Base-by-base conservation (phyloP, 2,113 vertebrate genomes). In the Pygoscelis adeliae region DNA sequence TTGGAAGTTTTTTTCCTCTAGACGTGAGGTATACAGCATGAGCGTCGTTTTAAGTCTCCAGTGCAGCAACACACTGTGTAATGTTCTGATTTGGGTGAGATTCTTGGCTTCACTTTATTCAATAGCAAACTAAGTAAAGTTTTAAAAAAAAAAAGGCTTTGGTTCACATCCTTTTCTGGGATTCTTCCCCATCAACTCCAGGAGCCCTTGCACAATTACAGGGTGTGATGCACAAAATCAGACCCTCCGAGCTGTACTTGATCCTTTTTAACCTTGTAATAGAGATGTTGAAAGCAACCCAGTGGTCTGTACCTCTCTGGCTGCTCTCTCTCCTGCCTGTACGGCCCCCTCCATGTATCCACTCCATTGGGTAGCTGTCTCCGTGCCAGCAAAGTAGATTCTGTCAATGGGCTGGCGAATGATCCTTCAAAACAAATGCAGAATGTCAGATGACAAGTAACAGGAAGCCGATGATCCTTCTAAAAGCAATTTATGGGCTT, bases 321-420 rank as follows among this genome's bases (percentile, higher is more conserved):
- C 99, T 87, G 98, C 98, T 83, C 99, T 97, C 74, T 99, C 98
- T 62, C 98, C 99, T 3, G 99, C 99, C 89, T 99, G 96, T 16
- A 99, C 98, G 0, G 99, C 99, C 46, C 99, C 99, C 50, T 99
- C 99, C 99, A 99, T 99, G 89, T 99, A 99, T 29, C 99, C 98
- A 1, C 99, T 99, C 99, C 99, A 99, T 4, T 98, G 96, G 30
- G 98, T 99, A 22, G 99, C 98, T 9, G 99, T 99, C 96, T 99
- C 99, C 0, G 99, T 99, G 53, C 99, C 98, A 94, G 98, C 99
- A 97, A 99, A 99, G 90, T 98, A 98, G 89, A 99, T 95, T 36
- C 81, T 98, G 69, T 94, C 98, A 40, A 98, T 20, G 2, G 98
- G 98, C 74, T 99, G 97, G 8, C 99, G 98, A 89, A 99, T 98